phyloP scores from a whole-genome alignment of 2,888 invertebrate genomes.

The Drosophila mayaguana region DNA sequence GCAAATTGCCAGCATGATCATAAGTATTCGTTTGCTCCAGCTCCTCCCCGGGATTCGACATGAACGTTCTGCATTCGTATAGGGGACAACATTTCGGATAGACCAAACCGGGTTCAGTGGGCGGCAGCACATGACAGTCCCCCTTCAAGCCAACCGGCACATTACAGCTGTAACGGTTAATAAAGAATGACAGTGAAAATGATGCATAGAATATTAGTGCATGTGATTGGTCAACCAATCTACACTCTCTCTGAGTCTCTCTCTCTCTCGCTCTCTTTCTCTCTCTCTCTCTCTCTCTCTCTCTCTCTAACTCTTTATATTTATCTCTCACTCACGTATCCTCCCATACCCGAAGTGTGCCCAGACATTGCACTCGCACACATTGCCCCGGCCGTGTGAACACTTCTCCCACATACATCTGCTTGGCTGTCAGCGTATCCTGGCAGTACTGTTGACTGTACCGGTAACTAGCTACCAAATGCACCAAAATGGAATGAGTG shows the following conservation, averaged over 20 bases:
- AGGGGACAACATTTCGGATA: constrained; percentile 83
- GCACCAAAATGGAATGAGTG: constrained; percentile 5
- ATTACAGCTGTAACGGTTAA: constrained; percentile 72
- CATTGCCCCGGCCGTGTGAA: constrained; percentile 81
- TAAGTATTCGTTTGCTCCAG: constrained; percentile 76
- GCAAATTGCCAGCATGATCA: constrained; percentile 81
- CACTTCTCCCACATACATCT: constrained; percentile 82
- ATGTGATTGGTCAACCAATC: not conserved
- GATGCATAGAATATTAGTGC: not conserved
- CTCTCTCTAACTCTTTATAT: not conserved
- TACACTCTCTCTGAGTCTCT: not conserved
- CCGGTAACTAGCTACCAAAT: constrained; percentile 25
- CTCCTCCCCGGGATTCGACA: constrained; percentile 62
- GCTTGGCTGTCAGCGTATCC: constrained; percentile 77
- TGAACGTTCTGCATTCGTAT: constrained; percentile 78
- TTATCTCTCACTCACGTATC: constrained; percentile 72
- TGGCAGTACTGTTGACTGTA: constrained; percentile 63
- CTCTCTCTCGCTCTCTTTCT: not conserved
- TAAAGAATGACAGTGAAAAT: not conserved
- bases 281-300: not conserved
- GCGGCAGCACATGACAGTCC: constrained; percentile 68
- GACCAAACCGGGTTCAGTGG: constrained; percentile 68
- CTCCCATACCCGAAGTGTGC: constrained; percentile 81
- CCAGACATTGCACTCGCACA: constrained; percentile 82
- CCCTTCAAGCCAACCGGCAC: constrained; percentile 72